Base-by-base conservation (phyloP, 2,797 vertebrate species). In the Silurus lanzhouensis region DNA sequence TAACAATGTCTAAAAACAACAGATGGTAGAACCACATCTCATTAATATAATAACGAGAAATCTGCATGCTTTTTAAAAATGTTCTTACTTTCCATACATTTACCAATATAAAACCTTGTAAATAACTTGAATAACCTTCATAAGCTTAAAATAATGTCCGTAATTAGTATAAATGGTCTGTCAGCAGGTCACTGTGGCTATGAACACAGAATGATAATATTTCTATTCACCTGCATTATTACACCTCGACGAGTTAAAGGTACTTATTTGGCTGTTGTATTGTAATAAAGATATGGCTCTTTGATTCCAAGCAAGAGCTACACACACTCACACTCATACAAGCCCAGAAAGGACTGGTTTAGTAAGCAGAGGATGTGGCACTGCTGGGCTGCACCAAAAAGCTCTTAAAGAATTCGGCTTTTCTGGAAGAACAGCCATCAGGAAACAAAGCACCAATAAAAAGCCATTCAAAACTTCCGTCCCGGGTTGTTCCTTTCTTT, bases 291-390 rank as follows among this genome's bases (percentile, higher is more conserved):
- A 17, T 17, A 58, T 13, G 44, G 63, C 75, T 68, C 76, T 52
- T 88, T 52, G 25, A 46, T 52, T 38, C 44, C 25, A 55, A 31
- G 6, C 66, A 67, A 81, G n/a, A 20, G 17, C 63, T 8, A 52
- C 77, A 83, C 31, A 88, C 57, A 88, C 58, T 81, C 60, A 88
- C 57, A 79, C 58, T 82, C 79, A 88, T 86, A 90, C 38, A 77
- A 57, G 66, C 3, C 17, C 6, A 31, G 87, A 38, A 78, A 44
- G 58, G 55, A 77, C 15, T n/a, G 58, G 66, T 93, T 94, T 94
- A 93, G 92, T 90, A 94, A 85, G 87, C 92, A 90, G 85, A 82
- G 89, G 87, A 84, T 89, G 90, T 87, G 63, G 84, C 83, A 90
- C 82, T 90, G 89, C 90, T 52, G 80, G 89, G 91, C 90, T 92